Evolutionary conservation across 2,888 invertebrate species (phyloP).

Genomic region (Cloeon dipterum): DNA sequence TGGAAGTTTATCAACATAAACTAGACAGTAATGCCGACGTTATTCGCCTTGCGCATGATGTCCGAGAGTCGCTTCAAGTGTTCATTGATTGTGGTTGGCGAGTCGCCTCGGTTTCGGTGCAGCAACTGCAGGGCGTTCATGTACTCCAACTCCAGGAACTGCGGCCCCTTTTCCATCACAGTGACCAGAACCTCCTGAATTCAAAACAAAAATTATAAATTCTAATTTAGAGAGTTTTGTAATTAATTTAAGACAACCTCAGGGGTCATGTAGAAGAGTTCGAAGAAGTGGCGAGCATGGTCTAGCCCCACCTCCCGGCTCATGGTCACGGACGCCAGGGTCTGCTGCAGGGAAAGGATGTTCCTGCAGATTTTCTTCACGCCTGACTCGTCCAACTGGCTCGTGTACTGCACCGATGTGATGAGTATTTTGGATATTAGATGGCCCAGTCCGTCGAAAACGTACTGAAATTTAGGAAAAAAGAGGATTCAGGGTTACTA

Average conservation of each 20-base stretch:
- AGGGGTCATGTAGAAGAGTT: conserved; percentile 57
- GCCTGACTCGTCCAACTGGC: conserved; percentile 54
- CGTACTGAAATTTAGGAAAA: conserved; percentile 41
- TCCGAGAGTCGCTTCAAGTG: conserved; percentile 61
- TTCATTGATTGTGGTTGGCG: conserved; percentile 16
- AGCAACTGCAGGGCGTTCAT: conserved; percentile 59
- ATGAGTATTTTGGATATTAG: conserved; percentile 58
- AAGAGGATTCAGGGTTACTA: too few relatives aligned
- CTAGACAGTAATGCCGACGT: conserved; percentile 58
- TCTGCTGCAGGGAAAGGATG: conserved; percentile 64
- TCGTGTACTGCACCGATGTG: conserved; percentile 54
- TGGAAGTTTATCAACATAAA: too few relatives aligned
- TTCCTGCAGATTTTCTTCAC: conserved; percentile 71
- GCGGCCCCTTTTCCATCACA: conserved; percentile 67
- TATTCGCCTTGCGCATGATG: conserved; percentile 64
- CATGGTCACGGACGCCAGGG: conserved; percentile 62
- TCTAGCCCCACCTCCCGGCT: conserved; percentile 64
- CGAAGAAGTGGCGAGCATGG: conserved; percentile 71
- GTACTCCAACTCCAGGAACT: conserved; percentile 74
- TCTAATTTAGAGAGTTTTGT: too few relatives aligned
- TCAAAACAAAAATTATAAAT: conserved; percentile 7
- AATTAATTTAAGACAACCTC: too few relatives aligned
- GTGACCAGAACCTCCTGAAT: conserved; percentile 57
- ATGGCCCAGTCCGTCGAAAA: conserved; percentile 75
- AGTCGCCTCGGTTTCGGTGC: conserved; percentile 26